Conservation (phyloP, 2,113 vertebrate genomes). For the Hoplias malabaricus region DNA sequence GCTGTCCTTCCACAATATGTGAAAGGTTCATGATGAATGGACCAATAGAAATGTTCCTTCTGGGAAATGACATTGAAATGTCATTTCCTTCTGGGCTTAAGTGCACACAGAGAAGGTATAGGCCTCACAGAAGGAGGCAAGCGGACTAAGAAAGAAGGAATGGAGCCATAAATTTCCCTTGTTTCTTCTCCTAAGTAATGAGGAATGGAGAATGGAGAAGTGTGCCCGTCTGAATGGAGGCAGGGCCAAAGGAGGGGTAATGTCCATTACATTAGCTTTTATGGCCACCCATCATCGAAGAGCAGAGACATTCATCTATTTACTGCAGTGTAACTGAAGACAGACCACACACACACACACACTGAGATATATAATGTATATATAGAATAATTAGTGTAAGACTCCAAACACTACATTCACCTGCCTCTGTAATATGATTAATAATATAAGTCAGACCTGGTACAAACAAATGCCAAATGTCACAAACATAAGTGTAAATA, state of each 20-base stretch:
- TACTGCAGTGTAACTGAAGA: slow-evolving; percentile 27
- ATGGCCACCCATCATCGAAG: slow-evolving; percentile 8
- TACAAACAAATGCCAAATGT: too few species aligned
- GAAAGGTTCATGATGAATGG: too few species aligned
- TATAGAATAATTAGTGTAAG: too few species aligned
- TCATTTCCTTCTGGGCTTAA: slow-evolving; percentile 15
- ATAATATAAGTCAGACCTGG: too few species aligned
- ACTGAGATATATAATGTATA: slow-evolving; percentile 5
- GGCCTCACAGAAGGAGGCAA: slow-evolving; percentile 19
- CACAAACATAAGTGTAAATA: too few species aligned
- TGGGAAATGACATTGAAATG: slow-evolving; percentile 4
- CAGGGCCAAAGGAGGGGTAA: slow-evolving; percentile 48
- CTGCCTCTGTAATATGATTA: too few species aligned
- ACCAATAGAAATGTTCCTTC: too few species aligned
- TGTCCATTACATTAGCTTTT: slow-evolving; percentile 63
- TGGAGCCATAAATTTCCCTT: slow-evolving; percentile 62
- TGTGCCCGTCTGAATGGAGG: slow-evolving; percentile 36
- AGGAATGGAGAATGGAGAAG: slow-evolving; percentile 27
- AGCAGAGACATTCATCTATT: slow-evolving; percentile 32
- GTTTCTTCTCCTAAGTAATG: slow-evolving; percentile 67
- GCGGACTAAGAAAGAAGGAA: slow-evolving; percentile 9
- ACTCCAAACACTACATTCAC: too few species aligned
- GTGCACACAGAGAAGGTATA: slow-evolving; percentile 21
- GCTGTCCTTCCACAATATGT: too few species aligned
- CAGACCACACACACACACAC: slow-evolving; percentile 39